phyloP scores from a whole-genome alignment of 2,888 invertebrate species.

The Agonopterix arenella region DNA sequence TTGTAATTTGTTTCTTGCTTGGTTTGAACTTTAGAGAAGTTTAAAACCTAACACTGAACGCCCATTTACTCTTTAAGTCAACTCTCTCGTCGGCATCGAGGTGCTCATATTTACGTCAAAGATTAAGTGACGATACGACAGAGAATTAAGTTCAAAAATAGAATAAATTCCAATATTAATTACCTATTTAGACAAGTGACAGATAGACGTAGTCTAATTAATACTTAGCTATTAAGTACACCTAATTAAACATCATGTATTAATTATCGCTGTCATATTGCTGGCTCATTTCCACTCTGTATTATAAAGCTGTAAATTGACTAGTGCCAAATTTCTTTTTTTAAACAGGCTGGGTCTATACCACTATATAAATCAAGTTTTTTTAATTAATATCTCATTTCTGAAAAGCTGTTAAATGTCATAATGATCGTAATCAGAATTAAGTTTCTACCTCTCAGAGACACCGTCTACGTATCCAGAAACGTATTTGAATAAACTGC shows the following conservation, averaged over 20 bases:
- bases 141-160: background rate
- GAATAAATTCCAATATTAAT: background rate
- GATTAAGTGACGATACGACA: conserved; percentile 23
- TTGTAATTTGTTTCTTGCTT: conserved; percentile 60
- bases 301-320: background rate
- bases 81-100: conserved; percentile 41
- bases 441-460: conserved; percentile 7
- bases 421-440: background rate
- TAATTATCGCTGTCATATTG: background rate
- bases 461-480: conserved; percentile 6
- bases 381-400: too few relatives aligned
- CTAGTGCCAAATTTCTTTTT: background rate
- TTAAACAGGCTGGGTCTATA: background rate
- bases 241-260: background rate
- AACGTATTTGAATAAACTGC: background rate
- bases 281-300: background rate
- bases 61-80: conserved; percentile 58
- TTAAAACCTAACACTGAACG: conserved; percentile 60
- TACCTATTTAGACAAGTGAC: background rate
- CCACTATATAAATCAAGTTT: too few relatives aligned
- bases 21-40: conserved; percentile 52
- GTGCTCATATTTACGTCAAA: conserved; percentile 45
- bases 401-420: too few relatives aligned
- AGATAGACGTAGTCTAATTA: background rate
- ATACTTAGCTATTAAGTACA: background rate